A percentile compares a stretch with the other conserved stretches of the same genome.
Evolutionary conservation across 1,140 invertebrate species (phyloP).

Genomic region (Eupeodes corollae): DNA sequence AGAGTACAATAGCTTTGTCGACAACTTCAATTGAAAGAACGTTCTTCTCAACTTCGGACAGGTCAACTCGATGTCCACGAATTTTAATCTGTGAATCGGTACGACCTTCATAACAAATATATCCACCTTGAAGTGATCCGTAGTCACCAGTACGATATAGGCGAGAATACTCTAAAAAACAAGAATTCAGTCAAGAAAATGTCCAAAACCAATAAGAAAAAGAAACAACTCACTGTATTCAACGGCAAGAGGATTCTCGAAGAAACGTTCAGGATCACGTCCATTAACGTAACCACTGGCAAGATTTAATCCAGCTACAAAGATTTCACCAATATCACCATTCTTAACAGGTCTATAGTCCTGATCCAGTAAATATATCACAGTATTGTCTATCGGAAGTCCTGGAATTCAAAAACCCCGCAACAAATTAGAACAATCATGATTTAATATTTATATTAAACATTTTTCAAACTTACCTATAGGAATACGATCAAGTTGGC

Average conservation of each 20-base stretch:
- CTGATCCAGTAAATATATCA: constrained; percentile 63
- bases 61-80: constrained; percentile 69
- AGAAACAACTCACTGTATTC: constrained; percentile 45
- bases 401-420: constrained; percentile 11
- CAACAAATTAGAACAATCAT: constrained; percentile 29
- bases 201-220: neutral
- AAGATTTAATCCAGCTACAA: constrained; percentile 64
- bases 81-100: constrained; percentile 81
- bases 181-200: neutral
- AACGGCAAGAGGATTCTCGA: constrained; percentile 56
- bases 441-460: neutral
- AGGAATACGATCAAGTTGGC: constrained; percentile 55
- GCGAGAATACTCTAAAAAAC: constrained; percentile 44
- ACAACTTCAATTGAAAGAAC: constrained; percentile 31
- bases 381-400: constrained; percentile 61
- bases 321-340: constrained; percentile 66
- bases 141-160: constrained; percentile 77
- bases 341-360: constrained; percentile 53
- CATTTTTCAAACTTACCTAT: constrained; percentile 49
- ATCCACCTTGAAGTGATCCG: constrained; percentile 58
- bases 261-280: constrained; percentile 57
- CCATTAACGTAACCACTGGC: constrained; percentile 67
- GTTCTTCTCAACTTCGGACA: constrained; percentile 69
- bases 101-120: constrained; percentile 65
- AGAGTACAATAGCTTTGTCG: constrained; percentile 52